Conservation (phyloP, 2,888 invertebrate species). For the Hololepta plana region DNA sequence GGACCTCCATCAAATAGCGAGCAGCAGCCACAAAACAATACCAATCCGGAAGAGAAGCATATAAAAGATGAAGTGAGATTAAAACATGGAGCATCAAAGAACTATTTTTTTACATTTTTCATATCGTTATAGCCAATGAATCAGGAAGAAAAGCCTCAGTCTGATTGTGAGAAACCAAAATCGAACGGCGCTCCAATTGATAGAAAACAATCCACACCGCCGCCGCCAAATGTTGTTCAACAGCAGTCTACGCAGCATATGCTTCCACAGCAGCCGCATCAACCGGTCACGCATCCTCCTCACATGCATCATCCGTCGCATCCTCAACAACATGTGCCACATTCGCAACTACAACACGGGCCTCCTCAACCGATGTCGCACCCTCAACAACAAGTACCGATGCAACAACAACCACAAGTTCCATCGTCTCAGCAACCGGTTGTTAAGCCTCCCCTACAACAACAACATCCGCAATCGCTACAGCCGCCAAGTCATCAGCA, state of each 20-base stretch:
- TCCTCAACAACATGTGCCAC: constrained; percentile 11
- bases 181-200: no score
- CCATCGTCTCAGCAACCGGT: constrained; percentile 7
- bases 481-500: constrained; percentile 11
- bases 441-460: constrained; percentile 11
- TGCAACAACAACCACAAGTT: constrained; percentile 11
- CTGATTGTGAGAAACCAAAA: no score
- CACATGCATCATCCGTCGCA: constrained; percentile 10
- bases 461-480: constrained; percentile 12
- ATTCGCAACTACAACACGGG: constrained; percentile 8
- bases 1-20: constrained; percentile 7
- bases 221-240: constrained; percentile 10
- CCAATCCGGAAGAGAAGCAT: constrained; percentile 1
- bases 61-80: background rate
- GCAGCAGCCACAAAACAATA: constrained; percentile 5
- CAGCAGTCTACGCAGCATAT: constrained; percentile 13
- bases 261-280: constrained; percentile 12
- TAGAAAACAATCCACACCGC: constrained; percentile 9
- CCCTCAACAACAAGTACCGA: constrained; percentile 14
- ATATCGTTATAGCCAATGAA: no score
- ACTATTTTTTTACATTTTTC: no score
- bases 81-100: constrained; percentile 3
- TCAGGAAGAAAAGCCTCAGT: no score
- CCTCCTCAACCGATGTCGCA: constrained; percentile 12
- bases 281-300: constrained; percentile 11